These are phyloP conservation scores for Idris sp. DNA, from an alignment of 1,140 invertebrate genomes.

Conservation along the genomic window DNA sequence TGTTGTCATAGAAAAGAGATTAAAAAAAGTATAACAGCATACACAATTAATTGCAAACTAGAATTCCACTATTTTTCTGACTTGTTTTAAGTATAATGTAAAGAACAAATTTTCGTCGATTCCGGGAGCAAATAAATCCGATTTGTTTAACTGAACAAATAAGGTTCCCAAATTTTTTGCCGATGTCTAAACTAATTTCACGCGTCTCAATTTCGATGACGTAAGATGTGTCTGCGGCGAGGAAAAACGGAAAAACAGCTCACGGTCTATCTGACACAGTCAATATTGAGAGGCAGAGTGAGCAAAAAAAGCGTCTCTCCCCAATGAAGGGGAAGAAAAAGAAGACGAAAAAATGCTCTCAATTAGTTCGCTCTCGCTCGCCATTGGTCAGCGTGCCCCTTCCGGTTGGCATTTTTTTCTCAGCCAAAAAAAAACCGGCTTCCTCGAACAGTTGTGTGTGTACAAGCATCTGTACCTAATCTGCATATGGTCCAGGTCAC, in stretches of 20 bases:
- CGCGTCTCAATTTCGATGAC: conserved; percentile 57
- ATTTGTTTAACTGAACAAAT: conserved; percentile 38
- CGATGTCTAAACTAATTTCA: conserved; percentile 55
- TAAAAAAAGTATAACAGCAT: too few species aligned
- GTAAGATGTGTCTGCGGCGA: conserved; percentile 42
- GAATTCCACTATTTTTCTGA: too few species aligned
- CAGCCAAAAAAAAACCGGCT: conserved; percentile 69
- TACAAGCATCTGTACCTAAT: conserved; percentile 74
- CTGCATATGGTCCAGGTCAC: conserved; percentile 75
- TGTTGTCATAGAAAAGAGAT: too few species aligned
- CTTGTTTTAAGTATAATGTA: too few species aligned
- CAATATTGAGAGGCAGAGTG: conserved; percentile 45
- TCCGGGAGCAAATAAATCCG: conserved; percentile 21
- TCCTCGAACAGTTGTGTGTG: conserved; percentile 67
- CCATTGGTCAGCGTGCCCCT: conserved; percentile 54
- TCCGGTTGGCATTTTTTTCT: conserved; percentile 60
- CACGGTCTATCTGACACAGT: conserved; percentile 56
- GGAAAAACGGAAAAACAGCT: conserved; percentile 53
- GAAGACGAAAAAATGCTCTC: conserved; percentile 37
- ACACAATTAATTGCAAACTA: too few species aligned
- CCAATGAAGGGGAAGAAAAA: conserved; percentile 41
- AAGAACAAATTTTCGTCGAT: too few species aligned
- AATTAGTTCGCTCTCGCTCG: conserved; percentile 46
- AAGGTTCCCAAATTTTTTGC: conserved; percentile 28
- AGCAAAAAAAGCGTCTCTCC: conserved; percentile 37